Conservation (phyloP, 1,140 invertebrate species). For the Coptotermes formosanus region DNA sequence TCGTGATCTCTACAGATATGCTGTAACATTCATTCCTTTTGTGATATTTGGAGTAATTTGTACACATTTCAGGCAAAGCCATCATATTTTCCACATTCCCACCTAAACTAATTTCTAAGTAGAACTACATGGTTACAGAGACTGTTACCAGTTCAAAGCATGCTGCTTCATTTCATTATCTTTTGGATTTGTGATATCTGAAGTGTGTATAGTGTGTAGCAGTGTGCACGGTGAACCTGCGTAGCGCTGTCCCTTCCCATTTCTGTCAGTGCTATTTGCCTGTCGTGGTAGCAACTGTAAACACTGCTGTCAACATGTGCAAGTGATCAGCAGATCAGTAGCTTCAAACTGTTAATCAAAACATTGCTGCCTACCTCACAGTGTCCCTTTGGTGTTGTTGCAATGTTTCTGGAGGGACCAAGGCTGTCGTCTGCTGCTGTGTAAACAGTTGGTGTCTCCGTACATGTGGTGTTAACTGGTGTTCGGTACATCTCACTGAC, state of each 20-base stretch:
- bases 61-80: not conserved
- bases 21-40: not conserved
- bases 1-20: not conserved
- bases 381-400: constrained; percentile 10
- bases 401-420: not conserved
- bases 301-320: not conserved
- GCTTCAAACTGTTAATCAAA: constrained; percentile 15
- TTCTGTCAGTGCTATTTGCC: not conserved
- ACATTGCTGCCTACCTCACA: constrained; percentile 22
- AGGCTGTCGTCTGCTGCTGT: not conserved
- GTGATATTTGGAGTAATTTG: not conserved
- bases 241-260: not conserved
- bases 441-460: not conserved
- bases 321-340: not conserved
- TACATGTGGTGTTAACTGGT: not conserved
- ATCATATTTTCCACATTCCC: not conserved
- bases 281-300: not conserved
- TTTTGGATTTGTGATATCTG: not conserved
- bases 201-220: not conserved
- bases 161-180: not conserved
- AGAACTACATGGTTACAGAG: not conserved
- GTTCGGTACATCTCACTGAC: not conserved
- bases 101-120: not conserved
- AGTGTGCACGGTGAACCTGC: not conserved
- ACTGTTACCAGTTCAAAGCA: not conserved